Evolutionary conservation across 2,113 vertebrate species (phyloP).

Genomic region (Bubo bubo): DNA sequence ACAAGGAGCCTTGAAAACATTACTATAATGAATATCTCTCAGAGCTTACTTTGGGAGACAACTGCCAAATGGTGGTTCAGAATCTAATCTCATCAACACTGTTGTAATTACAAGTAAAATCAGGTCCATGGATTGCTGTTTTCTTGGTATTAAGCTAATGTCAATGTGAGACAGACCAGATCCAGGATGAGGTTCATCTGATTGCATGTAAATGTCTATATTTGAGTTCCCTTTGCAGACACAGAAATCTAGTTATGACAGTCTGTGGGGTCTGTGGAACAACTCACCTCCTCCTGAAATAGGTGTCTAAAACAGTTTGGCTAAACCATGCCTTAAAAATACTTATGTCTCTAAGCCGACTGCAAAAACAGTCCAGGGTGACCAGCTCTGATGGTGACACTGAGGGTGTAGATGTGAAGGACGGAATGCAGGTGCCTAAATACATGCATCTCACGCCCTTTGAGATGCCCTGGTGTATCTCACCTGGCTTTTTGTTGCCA

Average conservation of each 20-base stretch:
- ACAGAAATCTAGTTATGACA: not conserved
- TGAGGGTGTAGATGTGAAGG: not conserved
- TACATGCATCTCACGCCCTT: not conserved
- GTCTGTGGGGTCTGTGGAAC: not conserved
- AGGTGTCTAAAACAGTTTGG: not conserved
- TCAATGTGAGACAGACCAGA: not conserved
- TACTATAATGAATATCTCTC: not conserved
- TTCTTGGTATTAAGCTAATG: not conserved
- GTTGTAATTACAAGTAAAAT: conserved; percentile 10
- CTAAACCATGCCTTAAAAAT: not conserved
- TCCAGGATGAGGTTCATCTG: not conserved
- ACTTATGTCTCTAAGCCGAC: rapidly evolving
- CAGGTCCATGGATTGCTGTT: not conserved
- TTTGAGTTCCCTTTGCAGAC: not conserved
- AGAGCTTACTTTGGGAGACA: not conserved
- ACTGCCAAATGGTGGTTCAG: conserved; percentile 16
- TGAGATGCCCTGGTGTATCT: not conserved
- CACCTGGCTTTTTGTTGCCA: not conserved
- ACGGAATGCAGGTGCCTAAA: not conserved
- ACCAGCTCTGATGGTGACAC: not conserved
- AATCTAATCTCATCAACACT: not conserved
- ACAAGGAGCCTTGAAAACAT: conserved; percentile 6
- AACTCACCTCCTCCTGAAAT: not conserved
- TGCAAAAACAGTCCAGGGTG: not conserved
- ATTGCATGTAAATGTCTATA: not conserved